A percentile compares a stretch with the other conserved stretches of the same genome.
These are phyloP conservation scores for Felis chaus DNA, from an alignment of 2,113 vertebrate genomes.

Conservation along the genomic window DNA sequence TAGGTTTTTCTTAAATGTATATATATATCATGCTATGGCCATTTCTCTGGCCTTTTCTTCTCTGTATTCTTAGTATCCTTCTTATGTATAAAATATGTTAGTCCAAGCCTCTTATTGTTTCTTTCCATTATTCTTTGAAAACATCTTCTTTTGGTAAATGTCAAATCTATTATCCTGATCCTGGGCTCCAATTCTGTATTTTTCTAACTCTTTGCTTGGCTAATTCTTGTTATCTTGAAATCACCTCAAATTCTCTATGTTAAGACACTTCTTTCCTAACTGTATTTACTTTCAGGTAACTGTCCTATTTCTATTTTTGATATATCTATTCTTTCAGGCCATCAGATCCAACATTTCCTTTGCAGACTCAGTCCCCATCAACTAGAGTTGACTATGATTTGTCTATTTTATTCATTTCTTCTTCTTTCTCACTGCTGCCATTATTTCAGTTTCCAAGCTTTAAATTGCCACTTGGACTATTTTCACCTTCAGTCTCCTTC, in stretches of 20 bases:
- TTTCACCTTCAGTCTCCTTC: not conserved
- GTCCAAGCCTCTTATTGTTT: not conserved
- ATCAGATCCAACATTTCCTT: not conserved
- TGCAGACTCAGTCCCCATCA: not conserved
- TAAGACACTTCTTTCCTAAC: not conserved
- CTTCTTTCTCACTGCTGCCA: not conserved
- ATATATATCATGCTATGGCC: not conserved
- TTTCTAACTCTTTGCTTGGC: not conserved
- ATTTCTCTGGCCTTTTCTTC: not conserved
- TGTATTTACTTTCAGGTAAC: not conserved
- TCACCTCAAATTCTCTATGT: not conserved
- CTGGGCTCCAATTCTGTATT: not conserved
- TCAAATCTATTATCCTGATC: not conserved
- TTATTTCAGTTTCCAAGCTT: not conserved
- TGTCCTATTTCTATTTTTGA: not conserved
- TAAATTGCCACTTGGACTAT: not conserved
- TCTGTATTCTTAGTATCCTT: not conserved
- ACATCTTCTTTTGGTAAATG: not conserved
- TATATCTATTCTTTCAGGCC: not conserved
- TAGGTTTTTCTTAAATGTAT: not conserved
- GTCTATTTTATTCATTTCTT: not conserved
- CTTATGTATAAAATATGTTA: not conserved
- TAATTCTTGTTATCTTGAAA: constrained; percentile 7
- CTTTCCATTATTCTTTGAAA: not conserved
- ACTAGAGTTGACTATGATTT: not conserved